Conservation (phyloP, 2,113 vertebrate genomes). For the Oceanites oceanicus region DNA sequence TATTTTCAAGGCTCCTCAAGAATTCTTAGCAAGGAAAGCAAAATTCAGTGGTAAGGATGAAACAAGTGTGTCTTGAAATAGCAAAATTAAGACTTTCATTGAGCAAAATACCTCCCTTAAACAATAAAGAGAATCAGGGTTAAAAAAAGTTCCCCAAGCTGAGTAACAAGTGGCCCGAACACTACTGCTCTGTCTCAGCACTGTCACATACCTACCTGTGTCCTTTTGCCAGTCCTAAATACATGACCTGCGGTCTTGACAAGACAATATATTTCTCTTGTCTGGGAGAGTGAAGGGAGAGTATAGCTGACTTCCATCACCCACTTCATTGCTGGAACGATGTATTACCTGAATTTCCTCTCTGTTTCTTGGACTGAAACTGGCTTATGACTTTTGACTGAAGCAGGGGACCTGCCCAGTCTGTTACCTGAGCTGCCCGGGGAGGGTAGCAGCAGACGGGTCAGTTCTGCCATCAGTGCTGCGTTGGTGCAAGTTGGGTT, state of each 20-base stretch:
- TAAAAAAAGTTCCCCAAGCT: background rate
- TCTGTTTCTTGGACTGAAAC: background rate
- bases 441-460: accelerated
- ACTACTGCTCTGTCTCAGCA: background rate
- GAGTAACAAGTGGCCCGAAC: background rate
- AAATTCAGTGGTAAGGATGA: background rate
- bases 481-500: background rate
- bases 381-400: background rate
- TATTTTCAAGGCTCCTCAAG: background rate
- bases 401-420: background rate
- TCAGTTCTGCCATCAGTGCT: background rate
- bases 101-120: background rate
- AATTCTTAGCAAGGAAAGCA: background rate
- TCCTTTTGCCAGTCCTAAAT: background rate
- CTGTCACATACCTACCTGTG: background rate
- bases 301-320: background rate
- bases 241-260: background rate
- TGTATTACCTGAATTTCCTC: background rate
- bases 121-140: background rate
- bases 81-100: background rate
- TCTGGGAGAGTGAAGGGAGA: background rate
- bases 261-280: background rate
- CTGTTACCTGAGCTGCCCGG: background rate
- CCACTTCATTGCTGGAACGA: accelerated
- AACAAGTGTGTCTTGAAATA: background rate